Base-by-base conservation (phyloP, 2,888 invertebrate genomes). In the Amphipyra berbera region DNA sequence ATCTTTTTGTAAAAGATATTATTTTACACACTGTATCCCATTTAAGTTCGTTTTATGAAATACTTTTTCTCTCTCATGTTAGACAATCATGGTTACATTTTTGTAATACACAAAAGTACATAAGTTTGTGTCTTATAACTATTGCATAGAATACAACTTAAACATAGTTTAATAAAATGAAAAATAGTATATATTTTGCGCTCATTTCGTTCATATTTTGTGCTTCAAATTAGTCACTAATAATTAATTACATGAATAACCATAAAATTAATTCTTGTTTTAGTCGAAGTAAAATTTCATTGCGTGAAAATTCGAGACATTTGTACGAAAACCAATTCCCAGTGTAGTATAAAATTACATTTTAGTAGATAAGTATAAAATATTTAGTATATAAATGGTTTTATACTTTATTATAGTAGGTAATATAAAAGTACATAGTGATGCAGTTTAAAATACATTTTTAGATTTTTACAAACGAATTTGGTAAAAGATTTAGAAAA, bases 361-460 rank as follows among this genome's bases (percentile, higher is more conserved):
- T 45, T 48, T 64, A 66, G 46, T 70, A 65, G 61, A 61, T 60
- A 63, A 65, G 52, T 77, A 79, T 56, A 78, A 76, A 77, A 78
- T 76, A 72, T 68, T 64, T 73, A 76, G 41, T 68, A 61, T 62
- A 61, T 69, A 62, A 76, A 70, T 61, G 48, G 47, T 68, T 73
- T n/a, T 68, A 56, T 64, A 74, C 58, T 53, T 37, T 21, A 21
- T 21, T 30, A 30, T 30, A 71, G 46, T 71, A 45, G 63, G 48
- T 69, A 69, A 58, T 60, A 60, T 48, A 71, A 71, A 74, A 71
- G 55, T 73, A 65, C 42, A 75, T 58, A 56, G 58, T 61, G 59
- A 52, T 61, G 59, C 59, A 60, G 61, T 61, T 68, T 62, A 61
- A 73, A 68, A 65, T 56, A 41, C 38, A 50, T 62, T 63, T 21